Percentiles rank a stretch among this genome's conserved stretches.
Evolutionary conservation across 2,797 vertebrate genomes (phyloP).

Genomic region (Oreochromis mossambicus): DNA sequence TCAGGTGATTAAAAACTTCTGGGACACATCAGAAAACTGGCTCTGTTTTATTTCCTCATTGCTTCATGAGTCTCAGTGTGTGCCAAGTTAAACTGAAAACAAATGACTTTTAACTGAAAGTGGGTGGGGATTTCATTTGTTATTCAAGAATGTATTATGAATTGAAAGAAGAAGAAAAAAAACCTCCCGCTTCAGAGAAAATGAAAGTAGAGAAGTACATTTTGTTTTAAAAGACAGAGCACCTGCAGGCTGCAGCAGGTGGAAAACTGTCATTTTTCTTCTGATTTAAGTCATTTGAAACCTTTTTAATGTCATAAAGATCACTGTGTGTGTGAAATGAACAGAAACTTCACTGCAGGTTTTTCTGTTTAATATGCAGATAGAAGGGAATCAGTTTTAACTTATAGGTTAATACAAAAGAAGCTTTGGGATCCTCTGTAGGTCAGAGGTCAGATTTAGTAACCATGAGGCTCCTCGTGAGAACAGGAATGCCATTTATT

Average conservation of each 20-base stretch:
- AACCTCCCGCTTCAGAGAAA: fast-evolving
- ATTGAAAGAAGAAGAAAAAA: background rate
- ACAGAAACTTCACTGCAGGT: too few relatives aligned
- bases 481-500: too few relatives aligned
- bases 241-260: fast-evolving
- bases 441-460: too few relatives aligned
- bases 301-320: background rate
- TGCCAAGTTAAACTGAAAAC: background rate
- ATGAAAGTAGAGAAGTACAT: background rate
- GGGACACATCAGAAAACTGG: fast-evolving
- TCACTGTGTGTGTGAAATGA: too few relatives aligned
- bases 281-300: background rate
- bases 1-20: fast-evolving
- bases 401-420: too few relatives aligned
- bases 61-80: background rate
- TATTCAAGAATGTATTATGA: fast-evolving
- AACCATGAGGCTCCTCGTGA: too few relatives aligned
- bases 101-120: fast-evolving
- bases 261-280: fast-evolving
- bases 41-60: fast-evolving
- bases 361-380: too few relatives aligned
- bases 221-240: fast-evolving
- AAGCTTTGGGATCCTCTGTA: too few relatives aligned
- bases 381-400: too few relatives aligned
- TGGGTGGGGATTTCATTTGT: fast-evolving